phyloP scores from a whole-genome alignment of 2,113 vertebrate species.

The Oreochromis spilurus region DNA sequence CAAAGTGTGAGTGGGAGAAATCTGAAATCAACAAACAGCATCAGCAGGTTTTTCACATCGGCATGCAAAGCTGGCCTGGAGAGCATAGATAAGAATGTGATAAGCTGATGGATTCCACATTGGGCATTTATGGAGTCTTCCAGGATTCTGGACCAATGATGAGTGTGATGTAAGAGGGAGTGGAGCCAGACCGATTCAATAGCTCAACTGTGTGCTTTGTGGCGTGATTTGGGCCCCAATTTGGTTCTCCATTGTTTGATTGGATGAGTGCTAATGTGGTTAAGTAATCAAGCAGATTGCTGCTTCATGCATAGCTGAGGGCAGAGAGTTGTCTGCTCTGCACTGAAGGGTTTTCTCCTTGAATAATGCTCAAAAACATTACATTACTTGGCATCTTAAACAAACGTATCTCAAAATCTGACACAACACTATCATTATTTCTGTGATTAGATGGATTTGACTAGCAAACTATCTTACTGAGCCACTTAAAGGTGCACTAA shows the following conservation, averaged over 20 bases:
- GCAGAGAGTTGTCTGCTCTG: conserved; percentile 1
- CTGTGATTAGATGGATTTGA: background rate
- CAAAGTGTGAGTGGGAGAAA: background rate
- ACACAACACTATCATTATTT: background rate
- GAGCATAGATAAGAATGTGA: conserved; percentile 1
- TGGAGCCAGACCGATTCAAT: conserved; percentile 59
- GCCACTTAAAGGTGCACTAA: background rate
- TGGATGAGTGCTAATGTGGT: conserved; percentile 66
- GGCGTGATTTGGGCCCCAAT: conserved; percentile 69
- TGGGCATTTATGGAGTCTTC: conserved; percentile 35
- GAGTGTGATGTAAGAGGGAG: conserved; percentile 69
- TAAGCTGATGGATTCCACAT: conserved; percentile 6
- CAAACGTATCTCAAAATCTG: background rate
- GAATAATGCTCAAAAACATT: background rate
- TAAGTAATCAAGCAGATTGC: conserved; percentile 62
- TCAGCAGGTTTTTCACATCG: background rate
- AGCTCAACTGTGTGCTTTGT: conserved; percentile 66
- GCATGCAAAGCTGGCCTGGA: background rate
- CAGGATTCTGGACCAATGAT: conserved; percentile 59
- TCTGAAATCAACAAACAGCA: background rate
- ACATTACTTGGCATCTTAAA: background rate
- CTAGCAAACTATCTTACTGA: background rate
- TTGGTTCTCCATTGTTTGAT: conserved; percentile 59
- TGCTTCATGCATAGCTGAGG: conserved; percentile 53
- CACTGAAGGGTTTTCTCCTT: background rate